A percentile compares a stretch with the other conserved stretches of the same genome.
Conservation (phyloP, 2,888 invertebrate species). For the Eudiplozoon nipponicum region DNA sequence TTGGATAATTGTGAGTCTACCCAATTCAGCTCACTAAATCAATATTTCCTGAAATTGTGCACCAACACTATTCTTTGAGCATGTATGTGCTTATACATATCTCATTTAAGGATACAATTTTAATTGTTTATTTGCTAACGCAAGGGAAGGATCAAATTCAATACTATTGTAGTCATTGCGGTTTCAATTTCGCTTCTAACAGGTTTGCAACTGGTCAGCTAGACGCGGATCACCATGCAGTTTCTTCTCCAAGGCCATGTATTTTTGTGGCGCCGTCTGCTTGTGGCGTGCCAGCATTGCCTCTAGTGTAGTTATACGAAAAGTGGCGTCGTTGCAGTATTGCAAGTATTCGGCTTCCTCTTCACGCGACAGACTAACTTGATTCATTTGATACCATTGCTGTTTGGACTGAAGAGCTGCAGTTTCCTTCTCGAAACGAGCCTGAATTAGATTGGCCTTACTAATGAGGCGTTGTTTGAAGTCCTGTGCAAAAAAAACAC, state of each 20-base stretch:
- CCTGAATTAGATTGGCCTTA: slow-evolving; percentile 28
- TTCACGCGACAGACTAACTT: slow-evolving; percentile 26
- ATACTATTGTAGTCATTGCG: no score
- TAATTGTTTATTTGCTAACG: no score
- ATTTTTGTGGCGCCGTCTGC: slow-evolving; percentile 26
- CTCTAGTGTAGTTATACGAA: slow-evolving; percentile 27
- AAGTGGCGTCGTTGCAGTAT: slow-evolving; percentile 27
- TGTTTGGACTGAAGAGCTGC: slow-evolving; percentile 27
- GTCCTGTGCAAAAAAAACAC: no score
- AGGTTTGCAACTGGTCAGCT: no score
- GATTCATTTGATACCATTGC: slow-evolving; percentile 28
- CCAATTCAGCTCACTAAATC: no score
- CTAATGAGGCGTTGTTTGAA: slow-evolving; percentile 26
- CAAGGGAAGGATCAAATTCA: no score
- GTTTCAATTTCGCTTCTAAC: no score
- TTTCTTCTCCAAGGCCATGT: slow-evolving; percentile 25
- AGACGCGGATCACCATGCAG: slow-evolving; percentile 22
- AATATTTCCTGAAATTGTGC: no score
- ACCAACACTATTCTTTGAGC: no score
- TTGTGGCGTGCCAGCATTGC: slow-evolving; percentile 27
- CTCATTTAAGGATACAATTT: no score
- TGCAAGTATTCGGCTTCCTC: slow-evolving; percentile 27
- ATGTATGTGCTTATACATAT: no score
- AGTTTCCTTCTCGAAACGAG: slow-evolving; percentile 28
- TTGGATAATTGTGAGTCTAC: no score